Base-by-base conservation (phyloP, 2,888 invertebrate genomes). In the Orthosia gracilis region DNA sequence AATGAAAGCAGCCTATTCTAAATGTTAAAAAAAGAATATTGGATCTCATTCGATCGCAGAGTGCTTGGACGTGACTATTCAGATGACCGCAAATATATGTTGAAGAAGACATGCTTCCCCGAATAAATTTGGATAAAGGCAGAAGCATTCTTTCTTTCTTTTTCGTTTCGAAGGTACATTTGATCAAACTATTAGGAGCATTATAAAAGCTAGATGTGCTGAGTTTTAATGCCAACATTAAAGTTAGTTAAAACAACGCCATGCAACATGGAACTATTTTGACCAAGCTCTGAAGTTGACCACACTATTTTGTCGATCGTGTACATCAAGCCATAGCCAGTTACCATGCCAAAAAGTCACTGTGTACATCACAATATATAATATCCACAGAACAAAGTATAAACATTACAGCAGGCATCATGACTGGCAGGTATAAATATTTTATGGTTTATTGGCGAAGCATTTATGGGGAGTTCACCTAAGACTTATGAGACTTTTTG, bases 381-480 rank as follows among this genome's bases (percentile, higher is more conserved):
- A 26, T 70, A 74, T 63, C 31, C 58, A 63, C 65, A 78, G 61
- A 77, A 81, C 73, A 76, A 80, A 81, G 61, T 77, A 84, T 63
- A 64, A 78, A 78, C 63, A 72, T 71, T 76, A 75, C 61, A 49
- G 61, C 73, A 82, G 76, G 84, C 86, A 85, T 85, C 84, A 86
- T 84, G 84, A 80, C 82, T 84, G 81, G 75, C 86, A 85, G 88
- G 86, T 88, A 88, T 88, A 89, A 88, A 87, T 84, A 87, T 87
- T 91, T 92, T 91, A 92, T 86, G 82, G 87, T 78, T 85, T 89
- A 91, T 91, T 89, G 88, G 91, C 91, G 75, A 75, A 73, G 70
- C 69, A 68, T 85, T 84, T 85, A 85, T 83, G 76, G 80, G 45
- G 61, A 74, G 73, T 57, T 64, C 62, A 69, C 59, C 79, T 75